Base-by-base conservation (phyloP, 2,113 vertebrate genomes). In the Psephotus haematonotus region DNA sequence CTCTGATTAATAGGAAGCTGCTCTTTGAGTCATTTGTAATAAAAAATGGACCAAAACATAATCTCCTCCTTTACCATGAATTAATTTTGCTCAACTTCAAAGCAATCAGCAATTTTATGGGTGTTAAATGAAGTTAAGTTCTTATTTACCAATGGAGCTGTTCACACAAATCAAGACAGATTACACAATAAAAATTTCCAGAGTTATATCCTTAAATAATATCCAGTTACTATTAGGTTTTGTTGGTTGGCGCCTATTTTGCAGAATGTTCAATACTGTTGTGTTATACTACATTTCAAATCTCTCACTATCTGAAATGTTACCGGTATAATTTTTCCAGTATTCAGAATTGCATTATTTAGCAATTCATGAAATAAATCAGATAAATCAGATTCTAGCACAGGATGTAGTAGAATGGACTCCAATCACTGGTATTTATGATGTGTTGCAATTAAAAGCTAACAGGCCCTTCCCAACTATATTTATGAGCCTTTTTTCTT, bases 111-210 rank as follows among this genome's bases (percentile, higher is more conserved):
- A 74, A 88, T 90, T 93, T 91, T 74, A 90, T 67, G 71, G 59
- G 59, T 94, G 87, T 95, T 96, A 95, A 95, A 90, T 65, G 53
- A 81, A 89, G 60, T 93, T 95, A 93, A 95, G 46, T 63, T 75
- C 71, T 92, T 90, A 70, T 93, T 90, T 93, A 94, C 64, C 55
- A 74, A 68, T 43, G 28, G 49, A 84, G 41, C 35, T 67, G 9
- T 82, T 96, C 33, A 39, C 47, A 82, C 59, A 91, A 92, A 85
- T 55, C 63, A 92, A 93, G 85, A 92, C 20, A 74, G 50, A 93
- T 95, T 85, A 80, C 49, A 55, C 44, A 91, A 82, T 95, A 77
- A 94, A 93, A 88, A 50, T 4, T 35, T 83, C 82, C 71, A 80
- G 44, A 83, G 52, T 87, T 95, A 91, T 41, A 88, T 22, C 11